Evolutionary conservation across 2,113 vertebrate species (phyloP).

Genomic region (Mormoops blainvillei): DNA sequence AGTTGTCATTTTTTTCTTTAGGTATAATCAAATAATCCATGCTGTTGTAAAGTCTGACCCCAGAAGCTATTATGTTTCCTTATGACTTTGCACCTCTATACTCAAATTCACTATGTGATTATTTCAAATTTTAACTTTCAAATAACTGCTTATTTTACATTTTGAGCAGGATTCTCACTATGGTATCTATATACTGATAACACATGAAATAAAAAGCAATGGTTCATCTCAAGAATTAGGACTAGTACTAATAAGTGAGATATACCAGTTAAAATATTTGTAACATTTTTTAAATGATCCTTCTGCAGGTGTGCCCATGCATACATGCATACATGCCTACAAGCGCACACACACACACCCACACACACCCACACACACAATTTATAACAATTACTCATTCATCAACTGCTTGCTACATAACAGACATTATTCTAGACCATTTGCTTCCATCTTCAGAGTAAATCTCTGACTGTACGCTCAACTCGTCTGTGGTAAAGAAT

Average conservation of each 20-base stretch:
- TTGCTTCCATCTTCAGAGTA: not conserved
- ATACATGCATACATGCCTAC: too few species aligned
- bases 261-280: not conserved
- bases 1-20: not conserved
- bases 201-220: not conserved
- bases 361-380: not conserved
- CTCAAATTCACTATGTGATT: not conserved
- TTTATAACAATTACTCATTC: not conserved
- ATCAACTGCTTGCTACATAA: not conserved
- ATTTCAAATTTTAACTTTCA: constrained; percentile 13
- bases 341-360: too few species aligned
- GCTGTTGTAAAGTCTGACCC: not conserved
- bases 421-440: not conserved
- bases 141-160: not conserved
- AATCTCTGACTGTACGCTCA: not conserved
- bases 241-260: not conserved
- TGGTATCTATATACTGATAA: not conserved
- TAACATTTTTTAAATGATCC: not conserved
- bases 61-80: not conserved
- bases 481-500: not conserved
- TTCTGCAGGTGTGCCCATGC: not conserved
- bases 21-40: not conserved
- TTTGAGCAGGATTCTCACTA: not conserved
- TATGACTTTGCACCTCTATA: not conserved
- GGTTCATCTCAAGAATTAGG: not conserved